Conservation (phyloP, 2,888 invertebrate genomes). For the Harpagoxenus sublaevis region DNA sequence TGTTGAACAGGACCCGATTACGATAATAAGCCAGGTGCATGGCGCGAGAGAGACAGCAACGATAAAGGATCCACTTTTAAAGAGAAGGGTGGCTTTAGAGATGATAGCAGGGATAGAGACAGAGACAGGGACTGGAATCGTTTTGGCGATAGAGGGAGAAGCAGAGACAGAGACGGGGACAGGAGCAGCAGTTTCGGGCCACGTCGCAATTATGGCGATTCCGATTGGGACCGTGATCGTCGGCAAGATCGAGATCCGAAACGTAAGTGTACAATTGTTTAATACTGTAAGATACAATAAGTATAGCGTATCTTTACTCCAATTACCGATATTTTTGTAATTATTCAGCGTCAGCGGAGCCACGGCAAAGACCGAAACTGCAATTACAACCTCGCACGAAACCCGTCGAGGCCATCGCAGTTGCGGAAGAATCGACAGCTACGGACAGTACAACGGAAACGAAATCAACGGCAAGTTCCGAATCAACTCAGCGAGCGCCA, state of each 20-base stretch:
- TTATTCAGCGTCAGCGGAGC: conserved; percentile 82
- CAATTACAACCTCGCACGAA: conserved; percentile 93
- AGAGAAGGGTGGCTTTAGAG: conserved; percentile 75
- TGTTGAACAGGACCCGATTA: conserved; percentile 56
- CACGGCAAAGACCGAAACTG: conserved; percentile 92
- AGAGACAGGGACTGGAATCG: conserved; percentile 70
- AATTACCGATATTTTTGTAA: neutral
- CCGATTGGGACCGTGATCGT: conserved; percentile 77
- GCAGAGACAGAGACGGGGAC: conserved; percentile 79
- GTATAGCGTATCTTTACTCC: neutral
- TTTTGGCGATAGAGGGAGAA: conserved; percentile 22
- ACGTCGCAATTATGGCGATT: conserved; percentile 82
- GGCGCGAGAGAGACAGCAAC: conserved; percentile 82
- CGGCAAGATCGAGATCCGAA: conserved; percentile 68
- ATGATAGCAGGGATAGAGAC: conserved; percentile 78
- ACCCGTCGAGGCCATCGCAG: conserved; percentile 88
- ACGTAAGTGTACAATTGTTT: conserved; percentile 45
- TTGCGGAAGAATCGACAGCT: conserved; percentile 62
- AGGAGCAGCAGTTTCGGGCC: conserved; percentile 85
- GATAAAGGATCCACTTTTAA: conserved; percentile 80
- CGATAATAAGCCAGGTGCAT: conserved; percentile 83
- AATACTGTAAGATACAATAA: neutral
- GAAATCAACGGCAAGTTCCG: conserved; percentile 19
- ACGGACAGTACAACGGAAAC: conserved; percentile 61
- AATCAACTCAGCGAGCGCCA: conserved; percentile 67